Percentiles rank a stretch among this genome's conserved stretches.
These are phyloP conservation scores for Zophobas atratus DNA, from an alignment of 1,140 invertebrate species.

Conservation along the genomic window DNA sequence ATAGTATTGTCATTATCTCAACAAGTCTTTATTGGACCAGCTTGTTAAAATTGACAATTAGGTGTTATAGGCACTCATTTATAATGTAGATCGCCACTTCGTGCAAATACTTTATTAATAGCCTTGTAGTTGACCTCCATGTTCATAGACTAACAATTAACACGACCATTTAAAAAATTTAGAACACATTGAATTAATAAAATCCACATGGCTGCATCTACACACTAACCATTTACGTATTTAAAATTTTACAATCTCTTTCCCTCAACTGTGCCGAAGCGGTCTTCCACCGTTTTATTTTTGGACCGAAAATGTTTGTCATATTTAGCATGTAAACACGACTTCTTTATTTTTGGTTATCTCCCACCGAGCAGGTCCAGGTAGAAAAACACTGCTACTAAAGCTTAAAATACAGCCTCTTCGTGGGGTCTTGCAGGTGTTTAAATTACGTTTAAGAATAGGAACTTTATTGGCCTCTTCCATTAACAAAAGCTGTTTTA, in stretches of 20 bases:
- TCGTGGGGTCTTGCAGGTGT: slow-evolving; percentile 3
- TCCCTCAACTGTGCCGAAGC: not conserved
- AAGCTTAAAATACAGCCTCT: not conserved
- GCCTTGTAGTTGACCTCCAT: not conserved
- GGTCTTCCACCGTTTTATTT: not conserved
- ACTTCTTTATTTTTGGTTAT: slow-evolving; percentile 7
- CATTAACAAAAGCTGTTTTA: slow-evolving; percentile 36
- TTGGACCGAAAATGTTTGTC: not conserved
- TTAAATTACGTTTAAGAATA: not conserved
- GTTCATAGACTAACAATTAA: not conserved
- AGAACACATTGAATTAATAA: not conserved
- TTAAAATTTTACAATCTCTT: too few species aligned
- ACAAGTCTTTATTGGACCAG: slow-evolving; percentile 4
- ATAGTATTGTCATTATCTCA: not conserved
- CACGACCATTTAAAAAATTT: not conserved
- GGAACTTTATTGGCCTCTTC: not conserved
- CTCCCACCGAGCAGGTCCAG: slow-evolving; percentile 6
- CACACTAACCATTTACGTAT: not conserved
- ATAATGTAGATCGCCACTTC: slow-evolving; percentile 6
- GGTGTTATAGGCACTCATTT: slow-evolving; percentile 5
- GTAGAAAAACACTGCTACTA: not conserved
- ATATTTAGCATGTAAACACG: not conserved
- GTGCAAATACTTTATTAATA: slow-evolving; percentile 6
- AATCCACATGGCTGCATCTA: not conserved
- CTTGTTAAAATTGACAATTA: slow-evolving; percentile 2